Conservation (phyloP, 2,113 vertebrate species). For the Poicephalus gulielmi region DNA sequence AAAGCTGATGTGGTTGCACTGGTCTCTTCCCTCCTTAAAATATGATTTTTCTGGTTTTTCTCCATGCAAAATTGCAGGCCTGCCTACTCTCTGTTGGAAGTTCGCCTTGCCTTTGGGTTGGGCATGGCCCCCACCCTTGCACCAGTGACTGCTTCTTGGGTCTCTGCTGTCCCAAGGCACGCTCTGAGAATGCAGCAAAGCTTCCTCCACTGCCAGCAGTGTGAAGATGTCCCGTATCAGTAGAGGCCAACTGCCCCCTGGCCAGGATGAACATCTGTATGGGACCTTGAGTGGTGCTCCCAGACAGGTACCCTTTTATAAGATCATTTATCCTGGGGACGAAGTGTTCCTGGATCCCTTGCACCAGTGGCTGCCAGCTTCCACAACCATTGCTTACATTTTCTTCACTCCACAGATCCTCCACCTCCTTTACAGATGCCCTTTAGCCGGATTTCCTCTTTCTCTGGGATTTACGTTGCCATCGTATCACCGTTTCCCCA, state of each 20-base stretch:
- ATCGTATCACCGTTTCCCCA: not conserved
- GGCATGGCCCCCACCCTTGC: not conserved
- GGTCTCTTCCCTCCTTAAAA: not conserved
- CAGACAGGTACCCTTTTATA: not conserved
- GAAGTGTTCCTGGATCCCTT: not conserved
- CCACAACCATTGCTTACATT: not conserved
- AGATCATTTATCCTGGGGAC: not conserved
- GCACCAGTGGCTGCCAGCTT: not conserved
- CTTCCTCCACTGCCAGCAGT: not conserved
- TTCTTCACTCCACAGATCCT: not conserved
- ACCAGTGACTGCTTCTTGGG: not conserved
- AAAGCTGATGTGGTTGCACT: not conserved
- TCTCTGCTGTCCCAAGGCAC: not conserved
- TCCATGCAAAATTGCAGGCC: not conserved
- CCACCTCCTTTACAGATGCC: conserved; percentile 9
- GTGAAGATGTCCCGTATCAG: not conserved
- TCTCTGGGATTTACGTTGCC: conserved; percentile 24
- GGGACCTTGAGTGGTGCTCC: not conserved
- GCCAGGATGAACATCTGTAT: not conserved
- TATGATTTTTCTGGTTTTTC: not conserved
- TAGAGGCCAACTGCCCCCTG: not conserved
- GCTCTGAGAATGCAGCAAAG: not conserved
- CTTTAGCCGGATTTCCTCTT: conserved; percentile 9
- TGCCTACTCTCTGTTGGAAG: not conserved
- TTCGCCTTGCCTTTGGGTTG: fast-evolving